Evolutionary conservation across 2,797 vertebrate species (phyloP), one percentile per base, ranked within the genome.

Genomic region (Aselliscus stoliczkanus): DNA sequence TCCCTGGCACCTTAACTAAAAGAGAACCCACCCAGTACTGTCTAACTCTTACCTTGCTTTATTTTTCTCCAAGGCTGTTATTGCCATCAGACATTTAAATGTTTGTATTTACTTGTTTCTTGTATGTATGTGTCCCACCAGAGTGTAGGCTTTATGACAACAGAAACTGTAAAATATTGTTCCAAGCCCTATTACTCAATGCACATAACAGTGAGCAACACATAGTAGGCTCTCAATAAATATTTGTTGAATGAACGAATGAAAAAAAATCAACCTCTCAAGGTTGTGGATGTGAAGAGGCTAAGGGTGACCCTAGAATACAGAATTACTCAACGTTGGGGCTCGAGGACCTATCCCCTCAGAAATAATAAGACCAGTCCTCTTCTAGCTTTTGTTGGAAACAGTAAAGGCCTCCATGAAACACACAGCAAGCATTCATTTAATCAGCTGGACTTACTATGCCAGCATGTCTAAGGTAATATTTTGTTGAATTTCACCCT

Each of bases 401-500:
- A 83, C 37, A 77, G 90, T 81, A 94, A 89, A 95, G 29, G 21
- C 73, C 17, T 1, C 2, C 12, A 1, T 2, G 44, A 72, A 60
- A 75, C 85, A 34, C 37, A 65, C 25, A 25, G 15, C 69, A 39
- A 50, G 42, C 56, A 37, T 95, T 83, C 85, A 15, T 95, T 94
- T 94, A 86, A 92, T 79, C 94, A 60, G 85, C 90, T 42, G 95
- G 92, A 94, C 95, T 93, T 52, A 64, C 79, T 56, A 69, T 0
- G 25, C 85, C 60, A 79, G 96, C 1, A 4, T 90, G 85, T 95
- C 85, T 65, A 91, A 96, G 94, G 95, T 64, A 91, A 94, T 94
- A 95, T 94, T 95, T 93, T 3, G 4, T 42, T 79, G 97, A 65
- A 95, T 97, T 97, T 97, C 96, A 96, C 97, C 80, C 79, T 87